These are phyloP conservation scores for Thecophora atra DNA, from an alignment of 2,888 invertebrate species.

Conservation along the genomic window DNA sequence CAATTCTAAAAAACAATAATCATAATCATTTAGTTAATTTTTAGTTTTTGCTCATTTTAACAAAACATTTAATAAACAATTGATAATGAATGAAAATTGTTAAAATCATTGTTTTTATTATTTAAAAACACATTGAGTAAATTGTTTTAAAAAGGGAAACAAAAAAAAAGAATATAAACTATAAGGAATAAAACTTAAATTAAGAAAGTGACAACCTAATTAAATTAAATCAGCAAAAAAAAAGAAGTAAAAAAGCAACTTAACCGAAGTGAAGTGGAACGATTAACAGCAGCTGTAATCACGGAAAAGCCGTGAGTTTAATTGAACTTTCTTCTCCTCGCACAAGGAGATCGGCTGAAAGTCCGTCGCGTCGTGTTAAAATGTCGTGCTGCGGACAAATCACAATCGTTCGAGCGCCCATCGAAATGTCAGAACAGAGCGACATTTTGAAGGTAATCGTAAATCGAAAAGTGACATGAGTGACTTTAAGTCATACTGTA, in stretches of 20 bases:
- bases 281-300: neutral
- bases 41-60: too few relatives aligned
- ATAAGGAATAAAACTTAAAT: constrained; percentile 17
- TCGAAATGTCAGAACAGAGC: constrained; percentile 79
- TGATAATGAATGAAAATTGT: too few relatives aligned
- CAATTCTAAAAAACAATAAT: too few relatives aligned
- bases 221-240: neutral
- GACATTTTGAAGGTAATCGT: constrained; percentile 78
- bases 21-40: too few relatives aligned
- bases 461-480: neutral
- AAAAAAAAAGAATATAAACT: neutral
- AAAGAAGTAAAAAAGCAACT: neutral
- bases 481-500: neutral
- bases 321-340: neutral
- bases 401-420: constrained; percentile 78
- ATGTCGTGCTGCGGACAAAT: constrained; percentile 78
- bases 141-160: too few relatives aligned
- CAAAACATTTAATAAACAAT: too few relatives aligned
- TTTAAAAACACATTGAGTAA: too few relatives aligned
- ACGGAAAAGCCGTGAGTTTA: too few relatives aligned
- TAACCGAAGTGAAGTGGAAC: constrained; percentile 36
- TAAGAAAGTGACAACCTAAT: neutral
- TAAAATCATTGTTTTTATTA: too few relatives aligned
- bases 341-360: neutral
- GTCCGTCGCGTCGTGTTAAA: constrained; percentile 19